Conservation (phyloP, 2,888 invertebrate species). For the Hydriomena furcata region DNA sequence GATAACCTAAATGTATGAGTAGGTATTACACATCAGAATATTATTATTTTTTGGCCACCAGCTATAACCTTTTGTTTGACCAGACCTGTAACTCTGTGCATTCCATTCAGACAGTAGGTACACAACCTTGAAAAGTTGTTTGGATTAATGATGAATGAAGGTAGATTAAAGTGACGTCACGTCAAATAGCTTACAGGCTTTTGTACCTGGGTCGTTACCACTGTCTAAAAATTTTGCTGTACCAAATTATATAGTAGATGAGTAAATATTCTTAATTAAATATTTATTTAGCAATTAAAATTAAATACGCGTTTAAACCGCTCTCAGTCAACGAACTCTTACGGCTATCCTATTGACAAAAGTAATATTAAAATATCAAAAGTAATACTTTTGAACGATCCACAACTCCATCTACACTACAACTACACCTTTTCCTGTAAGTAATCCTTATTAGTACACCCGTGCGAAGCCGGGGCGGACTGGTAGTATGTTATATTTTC, state of each 20-base stretch:
- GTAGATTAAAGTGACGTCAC: constrained; percentile 62
- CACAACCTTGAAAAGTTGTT: constrained; percentile 55
- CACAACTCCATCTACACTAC: too few species aligned
- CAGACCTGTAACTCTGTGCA: not conserved
- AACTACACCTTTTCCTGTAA: too few species aligned
- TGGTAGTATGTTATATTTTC: too few species aligned
- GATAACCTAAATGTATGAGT: constrained; percentile 9
- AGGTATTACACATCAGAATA: not conserved
- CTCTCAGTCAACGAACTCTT: too few species aligned
- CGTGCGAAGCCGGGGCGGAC: too few species aligned
- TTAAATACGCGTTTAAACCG: too few species aligned
- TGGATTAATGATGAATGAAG: constrained; percentile 65
- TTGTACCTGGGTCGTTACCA: constrained; percentile 14
- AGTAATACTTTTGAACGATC: too few species aligned
- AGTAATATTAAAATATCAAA: too few species aligned
- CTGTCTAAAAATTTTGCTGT: not conserved
- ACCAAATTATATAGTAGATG: not conserved
- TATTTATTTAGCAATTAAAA: too few species aligned
- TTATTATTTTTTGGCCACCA: too few species aligned
- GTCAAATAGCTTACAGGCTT: constrained; percentile 59
- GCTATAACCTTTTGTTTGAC: not conserved
- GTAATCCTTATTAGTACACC: too few species aligned
- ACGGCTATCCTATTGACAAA: too few species aligned
- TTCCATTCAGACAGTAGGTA: constrained; percentile 7
- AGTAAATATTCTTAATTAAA: not conserved